Percentiles rank a stretch among this genome's conserved stretches.
Evolutionary conservation across 1,140 invertebrate species (phyloP).

Genomic region (Caerostris darwini): DNA sequence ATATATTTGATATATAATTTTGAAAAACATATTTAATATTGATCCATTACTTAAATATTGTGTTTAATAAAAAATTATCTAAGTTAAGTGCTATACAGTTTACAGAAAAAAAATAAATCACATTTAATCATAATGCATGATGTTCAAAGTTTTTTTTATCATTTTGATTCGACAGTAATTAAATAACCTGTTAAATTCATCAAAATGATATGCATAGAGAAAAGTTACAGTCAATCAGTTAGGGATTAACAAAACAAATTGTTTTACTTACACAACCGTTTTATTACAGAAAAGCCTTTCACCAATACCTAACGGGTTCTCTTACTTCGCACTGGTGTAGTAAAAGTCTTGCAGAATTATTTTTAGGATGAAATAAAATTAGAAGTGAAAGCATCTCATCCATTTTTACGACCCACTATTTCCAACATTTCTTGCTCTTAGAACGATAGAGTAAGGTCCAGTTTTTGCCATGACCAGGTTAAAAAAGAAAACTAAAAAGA

Average conservation of each 20-base stretch:
- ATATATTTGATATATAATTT: too few species aligned
- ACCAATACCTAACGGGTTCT: background rate
- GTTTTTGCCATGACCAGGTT: background rate
- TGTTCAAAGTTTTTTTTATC: too few species aligned
- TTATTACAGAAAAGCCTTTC: background rate
- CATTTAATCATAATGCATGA: too few species aligned
- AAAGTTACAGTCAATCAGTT: too few species aligned
- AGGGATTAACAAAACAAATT: background rate
- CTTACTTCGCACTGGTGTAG: background rate
- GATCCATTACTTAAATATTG: too few species aligned
- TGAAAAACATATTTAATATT: too few species aligned
- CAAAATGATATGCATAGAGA: too few species aligned
- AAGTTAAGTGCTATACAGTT: too few species aligned
- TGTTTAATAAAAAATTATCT: too few species aligned
- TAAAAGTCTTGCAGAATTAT: background rate
- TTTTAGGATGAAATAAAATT: slow-evolving; percentile 29
- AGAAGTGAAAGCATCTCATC: background rate
- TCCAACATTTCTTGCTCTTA: background rate
- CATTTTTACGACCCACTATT: background rate
- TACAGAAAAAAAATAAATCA: too few species aligned
- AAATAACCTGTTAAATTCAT: too few species aligned
- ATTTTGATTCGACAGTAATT: too few species aligned
- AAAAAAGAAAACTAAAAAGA: background rate
- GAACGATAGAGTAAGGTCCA: background rate
- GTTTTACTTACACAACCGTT: background rate